Base-by-base conservation (phyloP, 2,888 invertebrate species). In the Lasioglossum pauxillum region DNA sequence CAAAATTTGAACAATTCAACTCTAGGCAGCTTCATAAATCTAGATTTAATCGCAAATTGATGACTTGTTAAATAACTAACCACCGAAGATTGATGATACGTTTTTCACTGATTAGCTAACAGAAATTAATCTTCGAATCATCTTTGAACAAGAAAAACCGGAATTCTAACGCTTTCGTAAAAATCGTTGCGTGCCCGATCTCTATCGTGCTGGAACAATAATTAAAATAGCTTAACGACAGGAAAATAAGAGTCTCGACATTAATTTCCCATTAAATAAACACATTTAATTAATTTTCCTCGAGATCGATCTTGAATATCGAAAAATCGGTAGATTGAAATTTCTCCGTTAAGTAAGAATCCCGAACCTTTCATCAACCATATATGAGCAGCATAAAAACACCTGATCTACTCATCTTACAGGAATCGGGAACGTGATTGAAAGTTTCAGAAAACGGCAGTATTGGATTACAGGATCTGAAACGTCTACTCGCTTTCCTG, bases 401-500 rank as follows among this genome's bases (percentile, higher is more conserved):
- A 44, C 44, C 14, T n/a, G 72, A 72, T 44, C 19, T 14, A 8
- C 23, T 23, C 53, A 53, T 19, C 57, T 80, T 57, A 57, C 31
- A 2, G 38, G 69, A 53, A 74, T 57, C 57, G 71, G 46, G 57
- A 19, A 35, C 44, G 16, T 75, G 57, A 83, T 80, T 69, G 73
- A 73, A 44, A 64, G 72, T 31, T 80, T n/a, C 31, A 41, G 73
- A 31, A 77, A 60, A 57, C 60, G 53, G 27, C 19, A 38, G 73
- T 35, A 35, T n/a, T 38, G 35, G 77, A 44, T 77, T 64, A 38
- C 41, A 67, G 64, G 64, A 19, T 69, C 19, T 35, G 41, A 72
- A 83, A 83, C 27, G n/a, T 72, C 53, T n/a, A 38, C 64, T 44
- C 16, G 38, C 64, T n/a, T 44, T 79, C 60, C 67, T 64, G 49